Evolutionary conservation across 2,113 vertebrate species (phyloP), one percentile per base, ranked within the genome.

Genomic region (Tenrec ecaudatus): DNA sequence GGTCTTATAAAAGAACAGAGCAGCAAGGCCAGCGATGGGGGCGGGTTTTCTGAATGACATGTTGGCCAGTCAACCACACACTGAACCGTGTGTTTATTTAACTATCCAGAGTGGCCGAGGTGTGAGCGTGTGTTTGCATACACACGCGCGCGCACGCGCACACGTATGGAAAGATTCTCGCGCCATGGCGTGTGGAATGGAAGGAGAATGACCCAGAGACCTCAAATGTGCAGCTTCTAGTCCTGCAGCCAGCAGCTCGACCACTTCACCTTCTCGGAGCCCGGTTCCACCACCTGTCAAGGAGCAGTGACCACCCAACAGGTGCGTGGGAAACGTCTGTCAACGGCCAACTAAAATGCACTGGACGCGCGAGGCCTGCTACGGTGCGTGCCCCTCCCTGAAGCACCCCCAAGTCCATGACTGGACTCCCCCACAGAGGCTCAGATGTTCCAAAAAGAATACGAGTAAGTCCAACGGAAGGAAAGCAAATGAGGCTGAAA

Each of bases 221-320:
- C 76, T 75, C 20, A 92, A 82, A 69, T 66, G 6, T 88, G 66
- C 23, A 68, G 58, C 38, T 77, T 91, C 64, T 47, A 96, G 36
- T 38, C 33, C 47, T 83, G 62, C 75, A 89, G 93, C 78, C 76
- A 80, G 43, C 36, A 76, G 64, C 47, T 94, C 57, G 75, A 69
- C 53, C 23, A 69, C 25, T 79, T 75, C 84, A 58, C 81, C 75
- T 73, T 89, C 29, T 90, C 62, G 0, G 12, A 85, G 81, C 62
- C 71, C 27, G 15, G 12, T 43, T 53, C 89, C 25, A 89, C 60
- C 92, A 53, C 71, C 84, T 89, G 78, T 12, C 81, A 92, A 94
- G 91, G 38, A 88, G 73, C 73, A 75, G 71, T 76, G 43, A 40
- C 83, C 83, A 84, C n/a, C 36, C 79, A 77, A 71, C 33, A n/a